Base-by-base conservation (phyloP, 2,113 vertebrate species). In the Herpailurus yagouaroundi region DNA sequence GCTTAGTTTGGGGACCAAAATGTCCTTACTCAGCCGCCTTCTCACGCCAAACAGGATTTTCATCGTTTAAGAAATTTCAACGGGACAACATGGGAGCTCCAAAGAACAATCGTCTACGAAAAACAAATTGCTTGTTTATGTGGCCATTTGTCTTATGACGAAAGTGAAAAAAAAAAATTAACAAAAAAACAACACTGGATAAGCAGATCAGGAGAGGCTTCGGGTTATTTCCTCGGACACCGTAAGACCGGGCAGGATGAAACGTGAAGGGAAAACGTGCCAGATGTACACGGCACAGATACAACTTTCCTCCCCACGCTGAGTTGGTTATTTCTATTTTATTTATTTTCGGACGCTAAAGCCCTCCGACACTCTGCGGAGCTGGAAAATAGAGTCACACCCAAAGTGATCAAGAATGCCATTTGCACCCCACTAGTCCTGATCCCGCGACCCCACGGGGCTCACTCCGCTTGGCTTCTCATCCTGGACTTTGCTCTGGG, bases 131-230 rank as follows among this genome's bases (percentile, higher is more conserved):
- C 94, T 95, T 82, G 82, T 94, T 96, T 85, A 74, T 64, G 45
- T 76, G 91, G 29, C 57, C 71, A 25, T 91, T 97, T 91, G 85
- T 98, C 97, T 96, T 92, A 96, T 96, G 27, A 95, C 86, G 92
- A 95, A 98, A 68, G 96, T 95, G 96, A 97, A 55, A 98, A 97
- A 29, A 74, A 29, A 74, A 76, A 7, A 21, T 7, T 19, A 57
- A 57, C 18, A 23, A 23, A 60, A 60, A 23, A 60, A 60, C 21
- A 60, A 60, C 14, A 55, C 11, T 29, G 48, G 27, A 50, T 80
- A 87, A 81, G 18, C 45, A 57, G 77, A 92, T 85, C 50, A 97
- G 50, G 45, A 60, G 77, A 97, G 80, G 66, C 94, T 95, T 45
- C 29, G 12, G 73, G 95, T 71, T 27, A 77, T 98, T 97, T 82